phyloP scores from a whole-genome alignment of 1,140 invertebrate genomes.

The Bombus difficillimus region DNA sequence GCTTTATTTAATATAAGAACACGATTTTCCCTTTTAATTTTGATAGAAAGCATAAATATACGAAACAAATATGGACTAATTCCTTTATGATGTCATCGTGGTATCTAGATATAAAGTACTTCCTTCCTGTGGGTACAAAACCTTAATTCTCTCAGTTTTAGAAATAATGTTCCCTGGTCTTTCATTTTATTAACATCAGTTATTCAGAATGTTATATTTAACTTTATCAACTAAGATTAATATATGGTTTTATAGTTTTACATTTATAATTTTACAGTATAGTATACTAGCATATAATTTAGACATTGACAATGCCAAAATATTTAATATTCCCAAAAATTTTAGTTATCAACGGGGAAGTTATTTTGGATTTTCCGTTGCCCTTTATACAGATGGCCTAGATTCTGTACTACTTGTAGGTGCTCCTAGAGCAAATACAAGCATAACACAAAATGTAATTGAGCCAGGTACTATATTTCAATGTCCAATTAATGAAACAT shows the following conservation, averaged over 20 bases:
- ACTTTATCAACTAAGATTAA: background rate
- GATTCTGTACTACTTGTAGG: slow-evolving; percentile 66
- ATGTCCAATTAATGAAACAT: slow-evolving; percentile 57
- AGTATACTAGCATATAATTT: slow-evolving; percentile 63
- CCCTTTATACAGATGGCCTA: slow-evolving; percentile 52
- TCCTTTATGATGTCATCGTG: slow-evolving; percentile 47
- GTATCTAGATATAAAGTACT: slow-evolving; percentile 51
- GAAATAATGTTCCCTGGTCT: background rate
- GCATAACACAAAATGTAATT: slow-evolving; percentile 19
- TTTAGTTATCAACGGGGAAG: slow-evolving; percentile 44
- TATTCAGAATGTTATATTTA: slow-evolving; percentile 18
- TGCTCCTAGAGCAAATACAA: slow-evolving; percentile 71
- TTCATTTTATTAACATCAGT: background rate
- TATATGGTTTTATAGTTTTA: background rate
- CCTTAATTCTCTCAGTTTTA: background rate
- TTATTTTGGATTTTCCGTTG: slow-evolving; percentile 73
- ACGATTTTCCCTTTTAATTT: background rate
- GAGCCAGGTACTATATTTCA: slow-evolving; percentile 72
- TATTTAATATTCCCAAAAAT: slow-evolving; percentile 60
- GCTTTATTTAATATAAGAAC: background rate
- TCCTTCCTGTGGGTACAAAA: slow-evolving; percentile 54
- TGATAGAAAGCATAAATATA: background rate
- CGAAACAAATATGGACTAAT: background rate
- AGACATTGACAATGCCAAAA: slow-evolving; percentile 46
- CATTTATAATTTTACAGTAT: slow-evolving; percentile 2